phyloP scores from a whole-genome alignment of 2,113 vertebrate genomes.

The Oncorhynchus keta region DNA sequence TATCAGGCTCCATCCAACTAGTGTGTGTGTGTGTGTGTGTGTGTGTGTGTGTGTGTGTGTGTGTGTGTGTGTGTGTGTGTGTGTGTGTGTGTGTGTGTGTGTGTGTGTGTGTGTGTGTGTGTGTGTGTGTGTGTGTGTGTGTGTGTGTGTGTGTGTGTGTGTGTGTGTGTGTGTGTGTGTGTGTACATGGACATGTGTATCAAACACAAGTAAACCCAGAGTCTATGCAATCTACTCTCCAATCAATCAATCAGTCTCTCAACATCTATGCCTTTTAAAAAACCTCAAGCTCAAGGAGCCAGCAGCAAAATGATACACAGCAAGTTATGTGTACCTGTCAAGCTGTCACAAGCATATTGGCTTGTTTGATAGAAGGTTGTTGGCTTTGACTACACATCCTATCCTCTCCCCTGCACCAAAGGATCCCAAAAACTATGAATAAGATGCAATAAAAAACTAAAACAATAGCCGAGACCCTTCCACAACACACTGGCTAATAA shows the following conservation, averaged over 20 bases:
- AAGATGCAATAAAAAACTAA: conserved; percentile 29
- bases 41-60: conserved; percentile 10
- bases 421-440: conserved; percentile 33
- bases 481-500: conserved; percentile 50
- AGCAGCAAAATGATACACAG: conserved; percentile 24
- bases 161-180: background rate
- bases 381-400: conserved; percentile 45
- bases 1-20: background rate
- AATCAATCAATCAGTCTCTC: conserved; percentile 42
- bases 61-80: conserved; percentile 6
- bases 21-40: conserved; percentile 25
- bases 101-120: conserved; percentile 15
- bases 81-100: background rate
- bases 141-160: conserved; percentile 14
- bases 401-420: conserved; percentile 53
- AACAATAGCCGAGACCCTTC: conserved; percentile 42
- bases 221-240: conserved; percentile 30
- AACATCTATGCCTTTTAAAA: conserved; percentile 27
- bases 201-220: conserved; percentile 34
- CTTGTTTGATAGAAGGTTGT: conserved; percentile 52
- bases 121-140: conserved; percentile 16
- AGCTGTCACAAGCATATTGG: conserved; percentile 19
- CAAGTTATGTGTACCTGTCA: conserved; percentile 25
- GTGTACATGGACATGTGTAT: background rate
- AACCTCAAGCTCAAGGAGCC: conserved; percentile 24